A percentile compares a stretch with the other conserved stretches of the same genome.
These are phyloP conservation scores for Tragelaphus strepsiceros DNA, from an alignment of 2,113 vertebrate species.

Conservation along the genomic window DNA sequence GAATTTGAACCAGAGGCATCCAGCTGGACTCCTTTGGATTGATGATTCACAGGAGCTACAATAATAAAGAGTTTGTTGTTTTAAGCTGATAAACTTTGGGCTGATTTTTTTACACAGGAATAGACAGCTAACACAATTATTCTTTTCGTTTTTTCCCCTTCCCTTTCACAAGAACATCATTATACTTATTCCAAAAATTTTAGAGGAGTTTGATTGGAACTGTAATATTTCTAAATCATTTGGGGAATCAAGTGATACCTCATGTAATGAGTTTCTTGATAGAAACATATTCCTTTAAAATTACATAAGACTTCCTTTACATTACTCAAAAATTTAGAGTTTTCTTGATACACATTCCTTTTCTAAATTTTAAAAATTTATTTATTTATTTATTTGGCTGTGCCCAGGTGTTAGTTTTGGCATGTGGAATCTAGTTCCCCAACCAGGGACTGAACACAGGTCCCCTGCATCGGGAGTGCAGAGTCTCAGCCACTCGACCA, in stretches of 20 bases:
- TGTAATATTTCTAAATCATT: background rate
- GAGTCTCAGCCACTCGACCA: background rate
- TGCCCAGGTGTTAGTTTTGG: background rate
- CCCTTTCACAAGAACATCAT: background rate
- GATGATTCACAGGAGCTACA: background rate
- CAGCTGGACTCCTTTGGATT: background rate
- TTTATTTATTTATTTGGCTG: background rate
- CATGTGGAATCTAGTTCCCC: background rate
- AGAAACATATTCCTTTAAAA: background rate
- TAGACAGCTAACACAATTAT: background rate
- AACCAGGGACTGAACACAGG: background rate
- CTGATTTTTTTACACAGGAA: background rate
- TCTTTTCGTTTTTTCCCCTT: background rate
- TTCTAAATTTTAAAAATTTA: background rate
- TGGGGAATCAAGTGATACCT: background rate
- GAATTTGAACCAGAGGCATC: background rate
- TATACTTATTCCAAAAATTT: background rate
- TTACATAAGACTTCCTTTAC: background rate
- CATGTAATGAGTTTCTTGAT: background rate
- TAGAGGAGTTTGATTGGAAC: background rate
- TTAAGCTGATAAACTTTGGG: background rate
- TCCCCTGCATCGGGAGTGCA: background rate
- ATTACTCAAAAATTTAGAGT: background rate
- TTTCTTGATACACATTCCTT: conserved; percentile 45
- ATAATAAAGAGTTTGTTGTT: background rate